Percentiles rank a stretch among this genome's conserved stretches.
Conservation (phyloP, 1,140 invertebrate species). For the Halyomorpha halys region DNA sequence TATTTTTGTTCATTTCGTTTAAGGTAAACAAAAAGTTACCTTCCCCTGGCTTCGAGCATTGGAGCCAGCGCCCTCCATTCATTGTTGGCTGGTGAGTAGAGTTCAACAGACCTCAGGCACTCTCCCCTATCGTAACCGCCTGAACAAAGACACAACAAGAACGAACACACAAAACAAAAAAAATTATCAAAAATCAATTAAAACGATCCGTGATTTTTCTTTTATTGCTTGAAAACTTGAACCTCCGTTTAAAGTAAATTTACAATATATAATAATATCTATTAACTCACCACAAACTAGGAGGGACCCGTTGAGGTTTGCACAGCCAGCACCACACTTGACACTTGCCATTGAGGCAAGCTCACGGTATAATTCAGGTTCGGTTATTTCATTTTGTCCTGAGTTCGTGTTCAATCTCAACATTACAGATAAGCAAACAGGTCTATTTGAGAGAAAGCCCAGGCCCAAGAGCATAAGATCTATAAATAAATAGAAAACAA, state of each 20-base stretch:
- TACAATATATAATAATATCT: too few relatives aligned
- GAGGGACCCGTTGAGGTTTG: constrained; percentile 53
- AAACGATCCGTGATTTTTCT: too few relatives aligned
- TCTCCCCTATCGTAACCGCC: constrained; percentile 79
- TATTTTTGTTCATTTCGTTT: too few relatives aligned
- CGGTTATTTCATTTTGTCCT: not conserved
- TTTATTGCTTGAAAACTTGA: too few relatives aligned
- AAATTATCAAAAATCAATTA: too few relatives aligned
- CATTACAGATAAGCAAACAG: constrained; percentile 53
- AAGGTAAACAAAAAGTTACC: constrained; percentile 32
- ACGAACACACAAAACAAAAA: not conserved
- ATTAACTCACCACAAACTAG: constrained; percentile 56
- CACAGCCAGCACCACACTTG: constrained; percentile 64
- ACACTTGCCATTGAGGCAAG: constrained; percentile 55
- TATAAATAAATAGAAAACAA: not conserved
- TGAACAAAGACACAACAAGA: constrained; percentile 32
- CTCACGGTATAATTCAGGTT: constrained; percentile 41
- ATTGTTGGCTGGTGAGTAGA: constrained; percentile 45
- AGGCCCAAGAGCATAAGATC: constrained; percentile 42
- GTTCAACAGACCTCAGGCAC: constrained; percentile 58
- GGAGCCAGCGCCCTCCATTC: constrained; percentile 44
- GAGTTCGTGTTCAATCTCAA: constrained; percentile 44
- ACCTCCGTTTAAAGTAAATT: too few relatives aligned
- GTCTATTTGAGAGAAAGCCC: constrained; percentile 48
- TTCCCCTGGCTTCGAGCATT: constrained; percentile 45